phyloP scores from a whole-genome alignment of 1,140 invertebrate species.

The Delia radicum region DNA sequence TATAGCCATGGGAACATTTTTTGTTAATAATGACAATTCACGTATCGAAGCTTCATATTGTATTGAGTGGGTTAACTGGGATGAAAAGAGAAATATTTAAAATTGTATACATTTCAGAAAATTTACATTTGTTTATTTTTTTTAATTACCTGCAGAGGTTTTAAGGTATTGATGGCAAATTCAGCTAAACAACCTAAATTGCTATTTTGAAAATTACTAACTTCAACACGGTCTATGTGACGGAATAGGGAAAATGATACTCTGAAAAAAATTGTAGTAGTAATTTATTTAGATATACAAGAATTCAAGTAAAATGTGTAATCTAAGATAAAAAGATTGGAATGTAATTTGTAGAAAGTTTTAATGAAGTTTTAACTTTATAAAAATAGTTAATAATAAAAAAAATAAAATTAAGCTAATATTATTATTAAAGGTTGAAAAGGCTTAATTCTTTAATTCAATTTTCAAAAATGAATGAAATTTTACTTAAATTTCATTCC shows the following conservation, averaged over 20 bases:
- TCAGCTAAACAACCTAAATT: constrained; percentile 46
- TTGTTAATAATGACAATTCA: constrained; percentile 41
- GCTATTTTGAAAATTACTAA: constrained; percentile 47
- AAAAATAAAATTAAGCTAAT: too few relatives aligned
- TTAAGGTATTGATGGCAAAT: constrained; percentile 42
- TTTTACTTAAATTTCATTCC: too few relatives aligned
- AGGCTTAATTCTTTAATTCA: too few relatives aligned
- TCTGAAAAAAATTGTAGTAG: constrained; percentile 33
- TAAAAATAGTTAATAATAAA: too few relatives aligned
- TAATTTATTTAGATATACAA: too few relatives aligned
- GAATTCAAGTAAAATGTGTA: too few relatives aligned
- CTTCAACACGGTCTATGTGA: constrained; percentile 43
- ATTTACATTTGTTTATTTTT: background rate
- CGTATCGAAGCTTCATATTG: constrained; percentile 52
- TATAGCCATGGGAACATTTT: constrained; percentile 49
- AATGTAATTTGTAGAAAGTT: too few relatives aligned
- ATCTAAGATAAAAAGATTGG: too few relatives aligned
- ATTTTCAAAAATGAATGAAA: too few relatives aligned
- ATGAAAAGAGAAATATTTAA: background rate
- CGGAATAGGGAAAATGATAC: constrained; percentile 50
- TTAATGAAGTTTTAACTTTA: too few relatives aligned
- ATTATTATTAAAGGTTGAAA: too few relatives aligned
- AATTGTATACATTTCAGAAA: background rate
- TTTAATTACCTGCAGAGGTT: constrained; percentile 45
- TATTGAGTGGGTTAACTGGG: constrained; percentile 50